phyloP scores from a whole-genome alignment of 2,113 vertebrate species.

The Cathartes aura region DNA sequence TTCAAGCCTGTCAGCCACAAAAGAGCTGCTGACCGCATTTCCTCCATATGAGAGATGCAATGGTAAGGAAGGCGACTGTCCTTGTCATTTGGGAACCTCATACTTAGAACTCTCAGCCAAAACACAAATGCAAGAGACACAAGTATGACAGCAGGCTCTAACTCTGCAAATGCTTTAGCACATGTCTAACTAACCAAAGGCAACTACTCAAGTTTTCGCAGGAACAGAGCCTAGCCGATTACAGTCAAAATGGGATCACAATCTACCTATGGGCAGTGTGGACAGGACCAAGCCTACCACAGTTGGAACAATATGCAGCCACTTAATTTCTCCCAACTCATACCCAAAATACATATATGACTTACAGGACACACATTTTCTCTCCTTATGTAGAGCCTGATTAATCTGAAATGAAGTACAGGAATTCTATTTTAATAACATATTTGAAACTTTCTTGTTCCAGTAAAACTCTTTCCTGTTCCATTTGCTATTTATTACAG shows the following conservation, averaged over 20 bases:
- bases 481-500: neutral
- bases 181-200: neutral
- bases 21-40: neutral
- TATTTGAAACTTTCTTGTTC: neutral
- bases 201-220: neutral
- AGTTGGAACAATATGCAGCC: neutral
- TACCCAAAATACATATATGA: neutral
- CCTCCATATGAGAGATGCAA: neutral
- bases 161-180: neutral
- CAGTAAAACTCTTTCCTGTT: neutral
- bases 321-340: neutral
- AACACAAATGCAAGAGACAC: neutral
- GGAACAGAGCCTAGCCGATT: neutral
- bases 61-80: accelerated
- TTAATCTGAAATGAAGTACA: neutral
- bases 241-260: neutral
- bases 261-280: accelerated
- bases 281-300: neutral
- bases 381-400: neutral
- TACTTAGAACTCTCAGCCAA: neutral
- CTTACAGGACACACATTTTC: neutral
- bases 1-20: neutral
- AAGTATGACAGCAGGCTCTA: neutral
- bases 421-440: neutral
- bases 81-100: neutral